Conservation (phyloP, 2,113 vertebrate species). For the Catagonus wagneri region DNA sequence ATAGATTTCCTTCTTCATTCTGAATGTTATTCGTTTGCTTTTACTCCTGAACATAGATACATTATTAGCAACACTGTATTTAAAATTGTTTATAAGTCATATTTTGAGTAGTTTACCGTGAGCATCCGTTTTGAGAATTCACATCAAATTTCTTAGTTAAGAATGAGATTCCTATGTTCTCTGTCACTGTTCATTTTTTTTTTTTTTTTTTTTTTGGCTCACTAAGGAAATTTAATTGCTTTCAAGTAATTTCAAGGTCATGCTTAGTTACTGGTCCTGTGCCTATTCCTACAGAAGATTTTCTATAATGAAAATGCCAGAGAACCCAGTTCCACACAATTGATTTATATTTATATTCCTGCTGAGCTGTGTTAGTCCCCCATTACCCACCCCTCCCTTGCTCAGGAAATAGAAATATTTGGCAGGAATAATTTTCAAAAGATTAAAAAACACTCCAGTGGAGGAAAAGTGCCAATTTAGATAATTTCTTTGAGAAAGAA, state of each 20-base stretch:
- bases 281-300: neutral
- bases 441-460: conserved; percentile 26
- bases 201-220: neutral
- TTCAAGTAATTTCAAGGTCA: conserved; percentile 62
- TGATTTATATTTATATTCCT: conserved; percentile 53
- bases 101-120: neutral
- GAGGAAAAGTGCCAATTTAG: conserved; percentile 14
- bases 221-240: conserved; percentile 47
- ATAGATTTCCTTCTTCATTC: neutral
- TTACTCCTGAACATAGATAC: neutral
- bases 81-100: neutral
- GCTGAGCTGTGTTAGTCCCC: neutral
- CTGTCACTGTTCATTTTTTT: neutral
- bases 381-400: neutral
- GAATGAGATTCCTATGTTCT: neutral
- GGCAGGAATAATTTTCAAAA: conserved; percentile 3
- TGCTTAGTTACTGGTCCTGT: conserved; percentile 31
- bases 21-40: neutral
- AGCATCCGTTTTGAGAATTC: conserved; percentile 13
- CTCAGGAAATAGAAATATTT: conserved; percentile 42
- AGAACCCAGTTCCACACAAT: neutral
- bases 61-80: neutral
- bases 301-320: conserved; percentile 27
- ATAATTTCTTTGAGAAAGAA: neutral
- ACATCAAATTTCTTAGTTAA: neutral